Conservation (phyloP, 2,113 vertebrate genomes). For the Etheostoma cragini region DNA sequence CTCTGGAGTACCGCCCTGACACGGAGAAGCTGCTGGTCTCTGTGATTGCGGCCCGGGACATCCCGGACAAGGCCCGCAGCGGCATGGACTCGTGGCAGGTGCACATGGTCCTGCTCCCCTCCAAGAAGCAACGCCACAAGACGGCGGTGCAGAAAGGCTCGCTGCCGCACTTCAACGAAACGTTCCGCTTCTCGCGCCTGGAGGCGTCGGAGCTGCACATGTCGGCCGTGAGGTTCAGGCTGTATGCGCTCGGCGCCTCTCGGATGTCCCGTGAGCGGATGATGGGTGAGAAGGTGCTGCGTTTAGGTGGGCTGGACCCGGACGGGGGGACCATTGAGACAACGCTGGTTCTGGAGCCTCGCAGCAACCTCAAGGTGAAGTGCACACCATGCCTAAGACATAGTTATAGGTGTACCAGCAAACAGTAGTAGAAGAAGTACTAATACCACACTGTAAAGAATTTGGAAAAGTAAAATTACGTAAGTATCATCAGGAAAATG, state of each 20-base stretch:
- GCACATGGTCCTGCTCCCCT: conserved; percentile 90
- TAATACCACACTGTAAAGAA: too few relatives aligned
- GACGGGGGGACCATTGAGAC: conserved; percentile 81
- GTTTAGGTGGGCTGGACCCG: conserved; percentile 83
- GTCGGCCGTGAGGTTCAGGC: conserved; percentile 90
- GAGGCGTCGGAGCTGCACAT: conserved; percentile 84
- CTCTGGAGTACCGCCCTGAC: conserved; percentile 86
- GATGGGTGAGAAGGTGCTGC: conserved; percentile 94
- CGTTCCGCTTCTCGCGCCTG: conserved; percentile 89
- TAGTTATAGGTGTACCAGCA: too few relatives aligned
- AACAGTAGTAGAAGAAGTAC: too few relatives aligned
- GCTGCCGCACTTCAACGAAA: conserved; percentile 89
- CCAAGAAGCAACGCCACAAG: conserved; percentile 93
- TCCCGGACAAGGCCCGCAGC: conserved; percentile 93
- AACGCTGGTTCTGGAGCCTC: conserved; percentile 90
- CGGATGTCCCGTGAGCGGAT: conserved; percentile 90
- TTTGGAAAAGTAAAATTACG: too few relatives aligned
- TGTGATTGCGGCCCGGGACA: conserved; percentile 86
- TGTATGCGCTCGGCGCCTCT: conserved; percentile 89
- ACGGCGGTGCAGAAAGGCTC: conserved; percentile 89
- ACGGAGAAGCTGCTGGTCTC: conserved; percentile 89
- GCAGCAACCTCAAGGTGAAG: conserved; percentile 88
- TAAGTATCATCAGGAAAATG: too few relatives aligned
- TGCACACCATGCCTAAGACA: too few relatives aligned
- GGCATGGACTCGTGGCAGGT: conserved; percentile 94